These are phyloP conservation scores for Oostethus manadensis DNA, from an alignment of 2,113 vertebrate genomes.

Conservation along the genomic window DNA sequence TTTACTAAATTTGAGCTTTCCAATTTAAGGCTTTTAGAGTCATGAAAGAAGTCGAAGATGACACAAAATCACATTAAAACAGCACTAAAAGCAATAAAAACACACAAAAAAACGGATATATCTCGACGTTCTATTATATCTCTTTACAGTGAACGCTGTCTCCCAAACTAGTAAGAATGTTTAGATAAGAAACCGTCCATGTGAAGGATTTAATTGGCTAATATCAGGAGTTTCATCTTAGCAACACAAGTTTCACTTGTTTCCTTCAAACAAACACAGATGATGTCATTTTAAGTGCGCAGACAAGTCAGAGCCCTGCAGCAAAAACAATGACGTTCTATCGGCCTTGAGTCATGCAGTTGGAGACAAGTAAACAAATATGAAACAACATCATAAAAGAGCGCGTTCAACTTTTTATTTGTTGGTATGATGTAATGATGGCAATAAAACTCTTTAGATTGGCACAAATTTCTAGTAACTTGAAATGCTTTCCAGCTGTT, in stretches of 20 bases:
- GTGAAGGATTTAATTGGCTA: conserved; percentile 30
- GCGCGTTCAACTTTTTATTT: background rate
- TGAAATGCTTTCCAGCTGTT: background rate
- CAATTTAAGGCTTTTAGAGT: background rate
- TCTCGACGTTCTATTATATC: background rate
- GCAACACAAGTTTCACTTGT: conserved; percentile 34
- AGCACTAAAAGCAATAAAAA: no score
- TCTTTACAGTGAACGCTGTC: background rate
- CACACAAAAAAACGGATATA: no score
- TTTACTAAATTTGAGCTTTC: no score
- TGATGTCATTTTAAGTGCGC: conserved; percentile 54
- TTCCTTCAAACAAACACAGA: conserved; percentile 36
- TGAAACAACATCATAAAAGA: conserved; percentile 15
- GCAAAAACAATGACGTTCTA: conserved; percentile 33
- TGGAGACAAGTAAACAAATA: conserved; percentile 12
- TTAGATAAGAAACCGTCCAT: conserved; percentile 11
- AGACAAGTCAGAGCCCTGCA: conserved; percentile 42
- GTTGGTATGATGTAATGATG: background rate
- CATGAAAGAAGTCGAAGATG: no score
- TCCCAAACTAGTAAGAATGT: conserved; percentile 29
- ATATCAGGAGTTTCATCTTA: conserved; percentile 29
- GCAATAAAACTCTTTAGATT: background rate
- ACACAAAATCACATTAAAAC: no score
- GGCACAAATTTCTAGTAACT: background rate
- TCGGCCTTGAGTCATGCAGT: conserved; percentile 8